Conservation (phyloP, 1,140 invertebrate species). For the Ooceraea biroi region DNA sequence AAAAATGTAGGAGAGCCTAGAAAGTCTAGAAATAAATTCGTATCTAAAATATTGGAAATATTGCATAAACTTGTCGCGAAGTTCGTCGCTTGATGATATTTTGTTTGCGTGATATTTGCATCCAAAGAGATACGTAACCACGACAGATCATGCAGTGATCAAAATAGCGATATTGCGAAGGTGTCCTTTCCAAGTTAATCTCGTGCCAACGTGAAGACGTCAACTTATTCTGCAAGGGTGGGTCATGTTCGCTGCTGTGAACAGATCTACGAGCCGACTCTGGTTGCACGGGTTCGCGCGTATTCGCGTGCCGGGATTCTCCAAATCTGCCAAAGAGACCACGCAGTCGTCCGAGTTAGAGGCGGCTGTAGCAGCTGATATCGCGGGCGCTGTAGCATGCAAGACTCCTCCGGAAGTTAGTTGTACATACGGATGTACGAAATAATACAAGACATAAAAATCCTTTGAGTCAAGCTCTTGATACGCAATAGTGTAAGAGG, state of each 20-base stretch:
- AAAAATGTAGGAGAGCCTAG: neutral
- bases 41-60: neutral
- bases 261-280: conserved; percentile 5
- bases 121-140: conserved; percentile 22
- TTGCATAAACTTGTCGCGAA: conserved; percentile 1
- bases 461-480: too few relatives aligned
- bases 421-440: neutral
- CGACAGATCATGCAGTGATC: conserved; percentile 56
- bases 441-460: neutral
- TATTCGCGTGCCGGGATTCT: conserved; percentile 23
- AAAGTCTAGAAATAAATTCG: neutral
- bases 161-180: conserved; percentile 45
- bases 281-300: conserved; percentile 11
- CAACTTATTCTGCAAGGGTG: neutral
- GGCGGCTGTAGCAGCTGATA: neutral
- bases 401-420: conserved; percentile 61
- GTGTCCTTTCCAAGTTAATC: conserved; percentile 11
- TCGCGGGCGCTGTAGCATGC: conserved; percentile 20
- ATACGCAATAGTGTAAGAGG: too few relatives aligned
- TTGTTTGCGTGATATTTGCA: conserved; percentile 57
- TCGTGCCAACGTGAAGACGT: neutral
- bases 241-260: conserved; percentile 31
- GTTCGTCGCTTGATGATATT: conserved; percentile 60
- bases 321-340: neutral
- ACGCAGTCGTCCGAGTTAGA: neutral